Evolutionary conservation across 2,888 invertebrate genomes (phyloP).

Genomic region (Lepas anatifera): DNA sequence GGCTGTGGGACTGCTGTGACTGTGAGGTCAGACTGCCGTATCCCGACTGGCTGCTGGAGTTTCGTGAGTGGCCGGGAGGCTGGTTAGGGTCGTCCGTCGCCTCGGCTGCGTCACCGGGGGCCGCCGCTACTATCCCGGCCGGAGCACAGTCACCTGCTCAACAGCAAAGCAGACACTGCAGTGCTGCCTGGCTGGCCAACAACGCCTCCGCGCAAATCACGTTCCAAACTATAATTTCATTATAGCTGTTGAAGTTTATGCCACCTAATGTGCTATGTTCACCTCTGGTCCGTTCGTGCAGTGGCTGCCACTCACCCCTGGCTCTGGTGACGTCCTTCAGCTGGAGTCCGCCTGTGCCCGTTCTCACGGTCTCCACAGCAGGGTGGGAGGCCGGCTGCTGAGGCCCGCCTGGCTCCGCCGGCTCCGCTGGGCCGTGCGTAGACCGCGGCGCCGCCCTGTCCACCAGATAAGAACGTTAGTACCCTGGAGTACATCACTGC

Average conservation of each 20-base stretch:
- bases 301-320: neutral
- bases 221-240: too few relatives aligned
- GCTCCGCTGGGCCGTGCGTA: neutral
- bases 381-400: too few relatives aligned
- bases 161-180: too few relatives aligned
- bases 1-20: neutral
- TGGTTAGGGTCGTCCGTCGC: neutral
- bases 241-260: too few relatives aligned
- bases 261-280: too few relatives aligned
- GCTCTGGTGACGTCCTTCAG: neutral
- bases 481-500: too few relatives aligned
- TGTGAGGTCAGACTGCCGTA: constrained; percentile 4
- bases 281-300: too few relatives aligned
- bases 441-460: neutral
- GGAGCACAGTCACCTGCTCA: neutral
- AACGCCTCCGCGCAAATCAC: too few relatives aligned
- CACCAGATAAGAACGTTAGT: too few relatives aligned
- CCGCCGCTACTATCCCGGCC: neutral
- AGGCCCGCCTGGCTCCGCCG: neutral
- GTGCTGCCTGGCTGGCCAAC: too few relatives aligned
- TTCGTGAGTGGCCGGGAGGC: constrained; percentile 44
- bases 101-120: neutral
- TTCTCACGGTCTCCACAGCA: neutral
- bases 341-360: constrained; percentile 3
- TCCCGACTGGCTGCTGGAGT: constrained; percentile 41